Conservation (phyloP, 2,888 invertebrate genomes). For the Atethmia centrago region DNA sequence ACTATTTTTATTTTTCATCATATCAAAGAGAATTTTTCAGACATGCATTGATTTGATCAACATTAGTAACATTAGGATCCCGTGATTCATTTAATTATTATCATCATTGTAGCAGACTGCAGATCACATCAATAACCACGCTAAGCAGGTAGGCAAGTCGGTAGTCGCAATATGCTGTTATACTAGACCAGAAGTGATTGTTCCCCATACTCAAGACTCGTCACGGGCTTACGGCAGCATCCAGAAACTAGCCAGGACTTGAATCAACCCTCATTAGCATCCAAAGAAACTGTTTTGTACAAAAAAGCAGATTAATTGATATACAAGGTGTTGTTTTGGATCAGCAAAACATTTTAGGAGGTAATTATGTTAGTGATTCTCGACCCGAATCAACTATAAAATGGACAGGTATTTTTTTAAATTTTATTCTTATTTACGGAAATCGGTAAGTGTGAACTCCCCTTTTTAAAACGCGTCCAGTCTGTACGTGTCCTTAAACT, state of each 20-base stretch:
- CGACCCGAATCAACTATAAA: too few relatives aligned
- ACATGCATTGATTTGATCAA: too few relatives aligned
- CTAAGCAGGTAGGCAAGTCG: background rate
- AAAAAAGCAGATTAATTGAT: conserved; percentile 8
- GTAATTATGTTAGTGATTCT: too few relatives aligned
- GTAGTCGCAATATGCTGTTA: background rate
- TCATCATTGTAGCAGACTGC: background rate
- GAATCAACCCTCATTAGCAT: background rate
- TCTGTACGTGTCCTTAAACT: too few relatives aligned
- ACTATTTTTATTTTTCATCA: background rate
- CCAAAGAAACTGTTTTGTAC: background rate
- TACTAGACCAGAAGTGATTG: background rate
- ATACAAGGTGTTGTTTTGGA: too few relatives aligned
- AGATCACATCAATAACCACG: background rate
- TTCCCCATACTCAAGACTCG: background rate
- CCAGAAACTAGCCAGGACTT: background rate
- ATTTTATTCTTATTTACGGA: too few relatives aligned
- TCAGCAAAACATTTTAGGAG: too few relatives aligned
- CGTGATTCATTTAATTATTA: background rate
- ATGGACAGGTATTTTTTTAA: too few relatives aligned
- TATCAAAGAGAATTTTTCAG: too few relatives aligned
- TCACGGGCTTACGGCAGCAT: background rate
- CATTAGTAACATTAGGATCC: too few relatives aligned
- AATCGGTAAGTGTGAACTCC: too few relatives aligned
- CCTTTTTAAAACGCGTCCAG: too few relatives aligned